phyloP scores from a whole-genome alignment of 2,797 vertebrate species.

The Rhynchonycteris naso region DNA sequence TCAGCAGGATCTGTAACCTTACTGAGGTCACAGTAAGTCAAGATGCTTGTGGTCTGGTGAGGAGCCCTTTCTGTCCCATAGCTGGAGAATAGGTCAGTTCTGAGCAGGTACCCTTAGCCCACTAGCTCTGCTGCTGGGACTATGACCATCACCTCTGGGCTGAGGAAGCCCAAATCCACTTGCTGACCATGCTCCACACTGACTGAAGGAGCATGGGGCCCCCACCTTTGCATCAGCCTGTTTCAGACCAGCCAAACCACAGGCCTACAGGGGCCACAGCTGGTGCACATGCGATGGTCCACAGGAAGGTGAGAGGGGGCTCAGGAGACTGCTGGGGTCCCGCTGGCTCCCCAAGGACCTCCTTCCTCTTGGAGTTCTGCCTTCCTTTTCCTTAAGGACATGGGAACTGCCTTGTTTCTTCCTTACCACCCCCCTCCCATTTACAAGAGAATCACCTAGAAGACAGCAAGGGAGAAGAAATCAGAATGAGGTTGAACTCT shows the following conservation, averaged over 20 bases:
- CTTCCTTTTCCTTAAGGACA: not conserved
- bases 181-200: not conserved
- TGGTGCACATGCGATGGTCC: too few relatives aligned
- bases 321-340: not conserved
- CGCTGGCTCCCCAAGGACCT: not conserved
- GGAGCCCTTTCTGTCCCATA: not conserved
- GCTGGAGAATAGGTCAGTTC: not conserved
- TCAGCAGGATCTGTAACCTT: not conserved
- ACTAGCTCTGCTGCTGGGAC: not conserved
- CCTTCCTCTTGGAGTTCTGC: not conserved
- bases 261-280: not conserved
- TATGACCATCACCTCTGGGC: not conserved
- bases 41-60: not conserved
- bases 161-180: not conserved
- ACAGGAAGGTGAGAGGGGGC: not conserved
- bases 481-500: not conserved
- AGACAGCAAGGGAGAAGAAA: not conserved
- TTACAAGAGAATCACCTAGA: not conserved
- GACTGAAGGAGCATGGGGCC: not conserved
- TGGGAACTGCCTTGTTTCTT: not conserved
- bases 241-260: not conserved
- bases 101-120: not conserved
- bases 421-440: not conserved
- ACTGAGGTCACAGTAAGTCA: not conserved
- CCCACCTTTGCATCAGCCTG: not conserved